Conservation (phyloP, 2,113 vertebrate species). For the Tupaia chinensis region DNA sequence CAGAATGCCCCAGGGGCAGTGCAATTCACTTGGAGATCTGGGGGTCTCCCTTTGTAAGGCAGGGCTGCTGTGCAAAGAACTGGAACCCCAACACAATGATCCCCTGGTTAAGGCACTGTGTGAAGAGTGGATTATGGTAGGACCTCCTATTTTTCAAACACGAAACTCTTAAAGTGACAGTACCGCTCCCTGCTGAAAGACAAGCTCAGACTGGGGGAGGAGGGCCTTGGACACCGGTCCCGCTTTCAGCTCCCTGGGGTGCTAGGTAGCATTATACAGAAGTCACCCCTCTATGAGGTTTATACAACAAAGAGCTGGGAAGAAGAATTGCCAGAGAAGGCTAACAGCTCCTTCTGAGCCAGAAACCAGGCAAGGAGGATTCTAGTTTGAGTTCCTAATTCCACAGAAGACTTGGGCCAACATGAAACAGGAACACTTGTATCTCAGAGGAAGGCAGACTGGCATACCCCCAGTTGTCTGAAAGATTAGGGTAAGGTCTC, state of each 20-base stretch:
- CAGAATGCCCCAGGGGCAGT: neutral
- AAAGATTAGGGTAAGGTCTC: neutral
- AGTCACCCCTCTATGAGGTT: neutral
- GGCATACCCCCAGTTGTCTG: rapidly evolving
- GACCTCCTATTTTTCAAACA: neutral
- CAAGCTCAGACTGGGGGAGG: neutral
- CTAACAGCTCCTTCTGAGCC: neutral
- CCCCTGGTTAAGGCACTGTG: constrained; percentile 1
- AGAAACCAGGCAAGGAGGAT: neutral
- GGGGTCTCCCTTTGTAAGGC: neutral
- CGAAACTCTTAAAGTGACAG: neutral
- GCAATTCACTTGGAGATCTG: neutral
- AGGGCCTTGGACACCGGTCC: neutral
- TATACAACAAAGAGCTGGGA: neutral
- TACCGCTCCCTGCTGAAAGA: neutral
- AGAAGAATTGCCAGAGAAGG: neutral
- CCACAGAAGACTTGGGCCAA: neutral
- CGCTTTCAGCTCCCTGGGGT: neutral
- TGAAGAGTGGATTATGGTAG: neutral
- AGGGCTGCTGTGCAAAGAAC: neutral
- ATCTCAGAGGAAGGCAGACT: neutral
- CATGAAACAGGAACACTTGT: neutral
- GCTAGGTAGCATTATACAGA: neutral
- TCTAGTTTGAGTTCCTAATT: neutral
- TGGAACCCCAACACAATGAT: neutral